Base-by-base conservation (phyloP, 2,113 vertebrate genomes). In the Sprattus sprattus region DNA sequence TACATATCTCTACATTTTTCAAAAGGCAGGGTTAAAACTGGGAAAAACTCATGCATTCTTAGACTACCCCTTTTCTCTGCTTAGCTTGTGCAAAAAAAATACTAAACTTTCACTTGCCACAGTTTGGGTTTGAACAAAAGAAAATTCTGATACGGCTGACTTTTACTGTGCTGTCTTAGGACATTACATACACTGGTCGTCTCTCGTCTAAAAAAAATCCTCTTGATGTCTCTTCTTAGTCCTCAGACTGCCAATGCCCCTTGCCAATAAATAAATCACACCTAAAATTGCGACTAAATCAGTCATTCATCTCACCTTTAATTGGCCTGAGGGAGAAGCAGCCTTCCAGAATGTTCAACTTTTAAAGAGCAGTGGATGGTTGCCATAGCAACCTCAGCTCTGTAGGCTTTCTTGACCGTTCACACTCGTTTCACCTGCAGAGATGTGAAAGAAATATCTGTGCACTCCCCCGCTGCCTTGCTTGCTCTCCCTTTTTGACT, bases 371-470 rank as follows among this genome's bases (percentile, higher is more conserved):
- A 78, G 71, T 78, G 71, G 71, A 78, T 78, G 71, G 71, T 78
- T 44, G 71, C 32, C 71, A 78, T 78, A 78, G 71, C 71, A 78
- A 78, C 71, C 28, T 78, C 71, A 78, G 71, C 71, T 18, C 39
- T 78, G 71, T 78, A 2, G 32, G 71, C 71, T 78, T 78, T 78
- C 71, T 78, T 78, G 71, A 78, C 71, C 28, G 32, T 78, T 15
- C 71, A 78, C 71, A 39, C 10, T 78, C 13, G 1, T 78, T 78
- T 32, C 71, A 78, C 71, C 71, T 78, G 71, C 71, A 28, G 32
- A 78, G 71, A 78, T 78, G 71, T 78, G 71, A 78, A 78, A 78
- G 71, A 78, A 78, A 78, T 78, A 78, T 78, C 71, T 78, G 71
- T 78, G 71, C 28, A 39, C 71, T 71, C 64, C 7, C 64, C 39